Base-by-base conservation (phyloP, 2,113 vertebrate genomes). In the Acanthisitta chloris region DNA sequence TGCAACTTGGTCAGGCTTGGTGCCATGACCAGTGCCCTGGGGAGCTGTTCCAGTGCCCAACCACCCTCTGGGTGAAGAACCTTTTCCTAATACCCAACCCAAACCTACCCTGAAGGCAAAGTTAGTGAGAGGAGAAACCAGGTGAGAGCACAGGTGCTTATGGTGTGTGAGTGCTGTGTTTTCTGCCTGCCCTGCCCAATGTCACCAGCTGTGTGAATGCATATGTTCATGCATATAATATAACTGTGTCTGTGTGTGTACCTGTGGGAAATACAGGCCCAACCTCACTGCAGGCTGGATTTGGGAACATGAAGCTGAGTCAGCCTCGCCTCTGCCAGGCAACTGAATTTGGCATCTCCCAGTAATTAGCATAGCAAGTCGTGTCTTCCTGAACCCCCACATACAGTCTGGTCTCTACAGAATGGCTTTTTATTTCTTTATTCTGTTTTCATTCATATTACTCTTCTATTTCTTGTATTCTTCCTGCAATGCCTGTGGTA, bases 211-310 rank as follows among this genome's bases (percentile, higher is more conserved):
- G 17, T 55, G 25, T 24, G 17, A 14, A 0, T 10, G 3, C 38
- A 4, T 3, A 5, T 21, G 64, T 0, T 3, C 10, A 28, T 42
- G 2, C 24, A 25, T 13, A 19, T 6, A 5, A 7, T 1, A 14
- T 42, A 4, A 14, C 11, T 1, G 9, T 2, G 11, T 16, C 17
- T 62, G n/a, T 13, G 12, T 16, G n/a, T 46, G 25, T 5, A 20
- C 40, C 55, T 12, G 0, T 8, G 40, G 52, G 65, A 23, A 77
- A 28, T 4, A 8, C 25, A 5, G 52, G 7, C 66, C 51, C 65
- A 38, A 20, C 36, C 31, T 25, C 66, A 11, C 55, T 46, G 10
- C 49, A 57, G 73, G 52, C 38, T 67, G 73, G 21, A 16, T 8
- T 43, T 43, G 65, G 52, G 21, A 23, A 25, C 17, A 6, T 15